Conservation (phyloP, 2,113 vertebrate species). For the Microtus pennsylvanicus region DNA sequence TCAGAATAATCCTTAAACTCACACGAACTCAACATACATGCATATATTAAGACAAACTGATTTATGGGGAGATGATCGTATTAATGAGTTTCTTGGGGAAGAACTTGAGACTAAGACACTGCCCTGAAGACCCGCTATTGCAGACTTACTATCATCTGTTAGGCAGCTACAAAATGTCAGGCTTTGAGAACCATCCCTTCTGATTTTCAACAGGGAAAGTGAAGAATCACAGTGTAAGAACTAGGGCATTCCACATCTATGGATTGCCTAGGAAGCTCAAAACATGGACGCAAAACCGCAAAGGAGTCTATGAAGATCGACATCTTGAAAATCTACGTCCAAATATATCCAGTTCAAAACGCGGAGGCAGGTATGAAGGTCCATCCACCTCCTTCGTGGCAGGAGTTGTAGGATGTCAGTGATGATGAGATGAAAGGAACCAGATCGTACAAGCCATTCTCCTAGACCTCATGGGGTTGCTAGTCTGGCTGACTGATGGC, state of each 20-base stretch:
- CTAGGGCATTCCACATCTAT: neutral
- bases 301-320: slow-evolving; percentile 14
- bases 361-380: neutral
- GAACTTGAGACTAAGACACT: neutral
- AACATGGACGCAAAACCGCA: neutral
- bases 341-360: neutral
- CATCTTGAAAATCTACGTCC: neutral
- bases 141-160: neutral
- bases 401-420: neutral
- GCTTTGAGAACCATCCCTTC: neutral
- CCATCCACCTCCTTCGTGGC: neutral
- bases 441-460: neutral
- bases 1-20: slow-evolving; percentile 23
- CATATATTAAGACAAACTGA: neutral
- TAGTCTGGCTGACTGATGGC: neutral
- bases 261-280: neutral
- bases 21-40: neutral
- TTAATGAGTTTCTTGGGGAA: neutral
- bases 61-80: neutral
- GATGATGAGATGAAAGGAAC: neutral
- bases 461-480: neutral
- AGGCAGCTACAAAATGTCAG: neutral
- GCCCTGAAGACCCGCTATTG: neutral
- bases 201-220: neutral
- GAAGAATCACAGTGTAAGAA: neutral